Base-by-base conservation (phyloP, 2,113 vertebrate genomes). In the Mesembrinibis cayennensis region DNA sequence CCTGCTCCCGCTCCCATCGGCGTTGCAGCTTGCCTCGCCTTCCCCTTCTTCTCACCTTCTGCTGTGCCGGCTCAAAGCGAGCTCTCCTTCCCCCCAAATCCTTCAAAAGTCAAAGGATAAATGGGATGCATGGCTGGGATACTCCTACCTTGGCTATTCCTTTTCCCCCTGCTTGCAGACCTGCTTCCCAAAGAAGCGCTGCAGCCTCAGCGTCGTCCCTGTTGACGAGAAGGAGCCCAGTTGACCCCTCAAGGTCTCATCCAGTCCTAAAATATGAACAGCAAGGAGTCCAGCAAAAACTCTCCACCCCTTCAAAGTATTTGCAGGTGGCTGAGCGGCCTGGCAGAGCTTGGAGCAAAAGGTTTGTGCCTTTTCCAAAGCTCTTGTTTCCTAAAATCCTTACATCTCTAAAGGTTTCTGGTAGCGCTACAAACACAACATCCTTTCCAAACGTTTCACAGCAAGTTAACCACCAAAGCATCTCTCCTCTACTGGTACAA, bases 161-260 rank as follows among this genome's bases (percentile, higher is more conserved):
- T 58, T 52, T 44, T 50, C 14, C n/a, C 42, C 36, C 34, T 1
- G 0, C 56, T 42, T 0, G 0, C 81, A 65, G 77, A n/a, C 58
- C 25, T 26, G 80, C 61, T 20, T 47, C 52, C 47, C 1, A 0
- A 52, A 29, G 65, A 29, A 9, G 59, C 0, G 9, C 38, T 11
- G 14, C 22, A n/a, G 7, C 23, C 30, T 61, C 78, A 44, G 59
- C 61, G 2, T 7, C 10, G 0, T 4, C 73, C 73, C 69, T 19
- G 30, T 0, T 38, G 38, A 38, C 38, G 38, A 38, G 2, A 53
- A 29, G 27, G 52, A 81, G 5, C 36, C 53, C 55, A 14, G 34
- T 0, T 50, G 27, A 10, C 17, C 22, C 36, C 36, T 71, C 49
- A 10, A 49, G 27, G 25, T 29, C 82, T 58, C 70, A 34, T 8